Evolutionary conservation across 1,140 invertebrate species (phyloP).

Genomic region (Prorops nasuta): DNA sequence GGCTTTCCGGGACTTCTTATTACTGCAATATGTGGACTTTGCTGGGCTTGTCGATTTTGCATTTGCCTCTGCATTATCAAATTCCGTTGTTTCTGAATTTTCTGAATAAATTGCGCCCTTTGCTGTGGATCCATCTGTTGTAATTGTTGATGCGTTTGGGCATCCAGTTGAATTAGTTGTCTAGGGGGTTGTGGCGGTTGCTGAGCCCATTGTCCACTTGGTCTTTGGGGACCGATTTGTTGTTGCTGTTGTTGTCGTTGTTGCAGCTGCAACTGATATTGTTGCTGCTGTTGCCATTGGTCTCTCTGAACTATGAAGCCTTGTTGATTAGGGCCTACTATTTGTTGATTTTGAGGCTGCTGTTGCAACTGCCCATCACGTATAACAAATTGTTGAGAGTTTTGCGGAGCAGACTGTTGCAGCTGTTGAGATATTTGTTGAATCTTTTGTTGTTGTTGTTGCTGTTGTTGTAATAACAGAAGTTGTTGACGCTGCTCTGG

Average conservation of each 20-base stretch:
- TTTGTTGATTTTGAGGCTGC: constrained; percentile 52
- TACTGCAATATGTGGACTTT: constrained; percentile 57
- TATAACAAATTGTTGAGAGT: constrained; percentile 60
- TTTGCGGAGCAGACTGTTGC: constrained; percentile 53
- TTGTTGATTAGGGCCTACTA: constrained; percentile 55
- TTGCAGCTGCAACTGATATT: constrained; percentile 50
- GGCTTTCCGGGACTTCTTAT: constrained; percentile 54
- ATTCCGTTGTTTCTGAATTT: constrained; percentile 69
- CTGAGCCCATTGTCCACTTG: constrained; percentile 50
- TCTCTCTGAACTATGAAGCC: constrained; percentile 54
- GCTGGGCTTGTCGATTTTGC: constrained; percentile 56
- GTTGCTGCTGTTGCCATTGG: constrained; percentile 63
- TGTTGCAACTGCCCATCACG: constrained; percentile 59
- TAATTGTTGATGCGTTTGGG: constrained; percentile 77
- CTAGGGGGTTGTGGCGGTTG: constrained; percentile 55
- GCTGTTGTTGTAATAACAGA: constrained; percentile 43
- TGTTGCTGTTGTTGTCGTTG: constrained; percentile 54
- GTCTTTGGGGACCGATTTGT: constrained; percentile 47
- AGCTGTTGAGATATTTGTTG: constrained; percentile 55
- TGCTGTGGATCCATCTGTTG: constrained; percentile 79
- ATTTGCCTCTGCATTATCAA: constrained; percentile 58
- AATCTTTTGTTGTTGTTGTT: constrained; percentile 50
- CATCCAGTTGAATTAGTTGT: constrained; percentile 75
- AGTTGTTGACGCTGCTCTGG: constrained; percentile 49
- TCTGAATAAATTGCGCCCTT: constrained; percentile 73